These are phyloP conservation scores for Strigops habroptila DNA, from an alignment of 2,113 vertebrate genomes.

Conservation along the genomic window DNA sequence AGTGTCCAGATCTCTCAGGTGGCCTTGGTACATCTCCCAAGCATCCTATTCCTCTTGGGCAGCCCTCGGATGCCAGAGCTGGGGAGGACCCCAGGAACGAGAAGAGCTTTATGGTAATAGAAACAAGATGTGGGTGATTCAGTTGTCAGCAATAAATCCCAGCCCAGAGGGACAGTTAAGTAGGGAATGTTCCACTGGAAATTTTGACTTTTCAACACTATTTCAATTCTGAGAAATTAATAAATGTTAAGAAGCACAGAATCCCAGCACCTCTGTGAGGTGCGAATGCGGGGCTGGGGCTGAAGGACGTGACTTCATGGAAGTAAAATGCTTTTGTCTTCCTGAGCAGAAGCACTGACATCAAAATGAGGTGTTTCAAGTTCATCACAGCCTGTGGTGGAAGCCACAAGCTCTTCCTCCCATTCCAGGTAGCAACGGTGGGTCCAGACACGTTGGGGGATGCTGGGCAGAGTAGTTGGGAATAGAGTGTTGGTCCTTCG, in stretches of 20 bases:
- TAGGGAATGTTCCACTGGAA: not conserved
- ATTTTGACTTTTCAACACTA: not conserved
- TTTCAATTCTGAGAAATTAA: not conserved
- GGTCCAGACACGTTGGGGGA: not conserved
- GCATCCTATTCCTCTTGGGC: not conserved
- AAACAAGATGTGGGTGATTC: not conserved
- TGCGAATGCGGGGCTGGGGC: not conserved
- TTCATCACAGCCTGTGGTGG: accelerated
- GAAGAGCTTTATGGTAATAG: not conserved
- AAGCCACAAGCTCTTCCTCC: not conserved
- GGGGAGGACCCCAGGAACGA: not conserved
- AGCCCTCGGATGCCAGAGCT: not conserved
- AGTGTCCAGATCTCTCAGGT: not conserved
- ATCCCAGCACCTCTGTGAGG: not conserved
- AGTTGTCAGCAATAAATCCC: not conserved
- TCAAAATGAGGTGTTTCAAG: accelerated
- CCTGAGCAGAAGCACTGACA: not conserved
- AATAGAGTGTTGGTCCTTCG: not conserved
- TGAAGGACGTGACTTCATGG: not conserved
- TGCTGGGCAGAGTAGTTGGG: not conserved
- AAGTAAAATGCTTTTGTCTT: not conserved
- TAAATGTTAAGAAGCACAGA: not conserved
- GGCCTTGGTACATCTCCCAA: not conserved
- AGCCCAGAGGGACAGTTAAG: not conserved
- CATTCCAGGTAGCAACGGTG: accelerated